These are phyloP conservation scores for Diabrotica virgifera DNA, from an alignment of 1,140 invertebrate species.

Conservation along the genomic window DNA sequence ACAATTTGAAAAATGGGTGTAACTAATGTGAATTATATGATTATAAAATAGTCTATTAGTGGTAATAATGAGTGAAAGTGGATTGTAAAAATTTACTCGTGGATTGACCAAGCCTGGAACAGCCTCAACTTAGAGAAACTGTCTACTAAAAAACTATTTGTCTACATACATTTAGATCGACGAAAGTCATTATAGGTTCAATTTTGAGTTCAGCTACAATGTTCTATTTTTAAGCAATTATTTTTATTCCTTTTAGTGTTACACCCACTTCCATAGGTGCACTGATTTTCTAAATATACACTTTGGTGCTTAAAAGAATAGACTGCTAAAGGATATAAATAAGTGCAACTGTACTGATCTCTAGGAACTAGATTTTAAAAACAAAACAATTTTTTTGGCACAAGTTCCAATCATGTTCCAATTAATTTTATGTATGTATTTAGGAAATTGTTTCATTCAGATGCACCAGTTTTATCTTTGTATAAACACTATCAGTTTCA, in stretches of 20 bases:
- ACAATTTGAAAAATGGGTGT: conserved; percentile 27
- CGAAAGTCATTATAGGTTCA: conserved; percentile 25
- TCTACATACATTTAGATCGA: conserved; percentile 45
- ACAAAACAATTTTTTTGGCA: neutral
- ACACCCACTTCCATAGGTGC: conserved; percentile 10
- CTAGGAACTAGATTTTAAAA: neutral
- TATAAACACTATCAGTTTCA: too few species aligned
- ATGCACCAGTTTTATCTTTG: too few species aligned
- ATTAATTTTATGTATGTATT: too few species aligned
- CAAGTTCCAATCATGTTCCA: neutral
- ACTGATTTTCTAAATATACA: conserved; percentile 1
- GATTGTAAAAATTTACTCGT: conserved; percentile 66
- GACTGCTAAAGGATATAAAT: neutral
- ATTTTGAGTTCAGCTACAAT: neutral
- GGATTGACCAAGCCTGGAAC: conserved; percentile 72
- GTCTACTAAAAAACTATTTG: conserved; percentile 60
- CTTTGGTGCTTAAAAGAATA: neutral
- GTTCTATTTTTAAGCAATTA: conserved; percentile 23
- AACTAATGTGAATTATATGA: conserved; percentile 20
- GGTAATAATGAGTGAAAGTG: conserved; percentile 66
- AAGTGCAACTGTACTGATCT: neutral
- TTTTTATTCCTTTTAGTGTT: conserved; percentile 9
- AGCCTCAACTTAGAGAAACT: conserved; percentile 74
- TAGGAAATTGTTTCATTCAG: too few species aligned
- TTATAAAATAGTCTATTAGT: conserved; percentile 9